Percentiles rank a stretch among this genome's conserved stretches.
phyloP scores from a whole-genome alignment of 2,888 invertebrate genomes.

The Vesta saturnalis region DNA sequence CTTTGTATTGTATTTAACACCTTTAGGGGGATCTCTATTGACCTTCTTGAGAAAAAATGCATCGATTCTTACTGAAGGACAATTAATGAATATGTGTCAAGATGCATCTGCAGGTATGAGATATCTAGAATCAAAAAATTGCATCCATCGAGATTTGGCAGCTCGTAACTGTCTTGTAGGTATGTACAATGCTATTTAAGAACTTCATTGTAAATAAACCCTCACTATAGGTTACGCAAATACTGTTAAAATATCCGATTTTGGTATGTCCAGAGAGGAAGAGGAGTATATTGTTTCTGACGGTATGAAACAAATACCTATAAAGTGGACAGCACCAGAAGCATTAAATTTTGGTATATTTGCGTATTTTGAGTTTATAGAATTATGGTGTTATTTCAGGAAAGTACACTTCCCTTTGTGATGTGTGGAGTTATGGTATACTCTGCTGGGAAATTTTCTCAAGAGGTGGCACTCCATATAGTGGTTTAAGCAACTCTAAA shows the following conservation, averaged over 20 bases:
- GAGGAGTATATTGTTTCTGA: constrained; percentile 97
- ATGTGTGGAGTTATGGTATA: constrained; percentile 97
- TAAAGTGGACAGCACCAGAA: constrained; percentile 98
- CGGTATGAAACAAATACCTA: constrained; percentile 98
- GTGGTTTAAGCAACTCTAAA: constrained; percentile 92
- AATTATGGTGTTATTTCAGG: constrained; percentile 64
- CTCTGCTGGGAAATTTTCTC: constrained; percentile 98
- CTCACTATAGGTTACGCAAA: constrained; percentile 73
- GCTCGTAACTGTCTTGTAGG: constrained; percentile 93
- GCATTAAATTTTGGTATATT: constrained; percentile 88
- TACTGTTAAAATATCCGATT: constrained; percentile 96
- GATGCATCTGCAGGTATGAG: constrained; percentile 96
- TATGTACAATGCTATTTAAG: constrained; percentile 49
- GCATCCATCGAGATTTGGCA: constrained; percentile 95
- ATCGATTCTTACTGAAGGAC: constrained; percentile 67
- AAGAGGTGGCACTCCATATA: constrained; percentile 91
- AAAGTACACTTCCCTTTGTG: constrained; percentile 93
- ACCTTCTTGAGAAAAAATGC: constrained; percentile 88
- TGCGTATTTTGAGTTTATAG: constrained; percentile 12
- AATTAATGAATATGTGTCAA: constrained; percentile 87
- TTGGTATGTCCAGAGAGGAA: constrained; percentile 97
- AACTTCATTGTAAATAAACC: background rate
- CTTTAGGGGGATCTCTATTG: constrained; percentile 86
- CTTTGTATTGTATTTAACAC: no score
- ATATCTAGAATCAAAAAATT: constrained; percentile 94